Evolutionary conservation across 1,140 invertebrate species (phyloP).

Genomic region (Aphaenogaster rudis): DNA sequence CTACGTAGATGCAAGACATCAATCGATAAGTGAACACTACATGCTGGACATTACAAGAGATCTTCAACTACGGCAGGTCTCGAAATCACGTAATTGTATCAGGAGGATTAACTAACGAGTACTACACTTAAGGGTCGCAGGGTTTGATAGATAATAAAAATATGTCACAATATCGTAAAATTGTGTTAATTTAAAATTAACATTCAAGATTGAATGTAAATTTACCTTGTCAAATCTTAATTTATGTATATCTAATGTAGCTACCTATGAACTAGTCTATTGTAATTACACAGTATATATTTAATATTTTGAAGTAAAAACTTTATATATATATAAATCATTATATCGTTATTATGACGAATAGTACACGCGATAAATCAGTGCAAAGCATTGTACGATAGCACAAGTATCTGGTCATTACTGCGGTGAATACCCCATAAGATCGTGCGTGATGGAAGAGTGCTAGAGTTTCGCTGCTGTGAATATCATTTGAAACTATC

Average conservation of each 20-base stretch:
- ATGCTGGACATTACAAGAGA: slow-evolving; percentile 74
- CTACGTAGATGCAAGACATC: slow-evolving; percentile 75
- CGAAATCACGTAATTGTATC: not conserved
- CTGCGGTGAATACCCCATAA: slow-evolving; percentile 43
- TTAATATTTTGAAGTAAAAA: not conserved
- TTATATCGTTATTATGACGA: not conserved
- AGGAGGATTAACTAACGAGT: not conserved
- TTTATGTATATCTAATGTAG: slow-evolving; percentile 15
- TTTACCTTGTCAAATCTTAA: slow-evolving; percentile 44
- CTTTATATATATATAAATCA: not conserved
- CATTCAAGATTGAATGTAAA: not conserved
- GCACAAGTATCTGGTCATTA: slow-evolving; percentile 43
- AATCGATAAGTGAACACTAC: slow-evolving; percentile 72
- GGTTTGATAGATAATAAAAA: not conserved
- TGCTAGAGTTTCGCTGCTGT: slow-evolving; percentile 63
- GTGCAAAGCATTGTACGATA: slow-evolving; percentile 69
- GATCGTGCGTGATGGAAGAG: slow-evolving; percentile 64
- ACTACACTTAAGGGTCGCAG: slow-evolving; percentile 8
- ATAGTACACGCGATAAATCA: slow-evolving; percentile 25
- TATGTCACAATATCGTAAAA: not conserved
- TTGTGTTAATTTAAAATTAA: slow-evolving; percentile 35
- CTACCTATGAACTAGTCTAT: slow-evolving; percentile 2
- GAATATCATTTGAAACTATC: slow-evolving; percentile 37
- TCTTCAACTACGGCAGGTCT: slow-evolving; percentile 40
- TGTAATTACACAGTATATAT: not conserved